Evolutionary conservation across 2,888 invertebrate genomes (phyloP).

Genomic region (Drosophila ustulata): DNA sequence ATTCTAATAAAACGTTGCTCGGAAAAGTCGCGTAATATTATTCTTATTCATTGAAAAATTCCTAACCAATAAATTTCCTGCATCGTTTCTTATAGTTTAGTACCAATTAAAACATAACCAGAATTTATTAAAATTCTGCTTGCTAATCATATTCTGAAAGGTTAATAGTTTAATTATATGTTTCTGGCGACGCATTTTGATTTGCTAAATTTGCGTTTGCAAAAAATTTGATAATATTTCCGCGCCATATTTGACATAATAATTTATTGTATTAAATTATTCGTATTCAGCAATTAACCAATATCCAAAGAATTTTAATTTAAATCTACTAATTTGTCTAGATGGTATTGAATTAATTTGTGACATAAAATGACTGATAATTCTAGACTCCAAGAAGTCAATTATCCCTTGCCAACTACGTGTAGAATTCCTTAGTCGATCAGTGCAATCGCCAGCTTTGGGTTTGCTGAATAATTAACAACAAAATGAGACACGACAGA

Average conservation of each 20-base stretch:
- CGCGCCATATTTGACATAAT: too few species aligned
- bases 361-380: not conserved
- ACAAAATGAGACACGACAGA: slow-evolving; percentile 49
- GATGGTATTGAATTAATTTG: not conserved
- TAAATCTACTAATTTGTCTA: too few species aligned
- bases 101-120: not conserved
- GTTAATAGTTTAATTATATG: slow-evolving; percentile 1
- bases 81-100: not conserved
- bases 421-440: slow-evolving; percentile 25
- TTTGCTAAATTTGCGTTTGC: not conserved
- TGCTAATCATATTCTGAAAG: not conserved
- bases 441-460: slow-evolving; percentile 8
- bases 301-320: too few species aligned
- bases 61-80: not conserved
- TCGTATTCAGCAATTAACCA: too few species aligned
- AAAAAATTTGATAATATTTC: not conserved
- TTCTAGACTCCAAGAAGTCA: not conserved
- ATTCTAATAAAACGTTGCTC: too few species aligned
- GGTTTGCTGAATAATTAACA: slow-evolving; percentile 55
- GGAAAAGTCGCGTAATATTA: not conserved
- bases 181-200: not conserved
- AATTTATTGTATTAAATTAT: too few species aligned
- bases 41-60: not conserved
- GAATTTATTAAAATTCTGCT: not conserved
- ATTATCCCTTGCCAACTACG: not conserved